A percentile compares a stretch with the other conserved stretches of the same genome.
Conservation (phyloP, 53 echinoderm and acorn worm genomes). For the Pentamera pediparva region DNA sequence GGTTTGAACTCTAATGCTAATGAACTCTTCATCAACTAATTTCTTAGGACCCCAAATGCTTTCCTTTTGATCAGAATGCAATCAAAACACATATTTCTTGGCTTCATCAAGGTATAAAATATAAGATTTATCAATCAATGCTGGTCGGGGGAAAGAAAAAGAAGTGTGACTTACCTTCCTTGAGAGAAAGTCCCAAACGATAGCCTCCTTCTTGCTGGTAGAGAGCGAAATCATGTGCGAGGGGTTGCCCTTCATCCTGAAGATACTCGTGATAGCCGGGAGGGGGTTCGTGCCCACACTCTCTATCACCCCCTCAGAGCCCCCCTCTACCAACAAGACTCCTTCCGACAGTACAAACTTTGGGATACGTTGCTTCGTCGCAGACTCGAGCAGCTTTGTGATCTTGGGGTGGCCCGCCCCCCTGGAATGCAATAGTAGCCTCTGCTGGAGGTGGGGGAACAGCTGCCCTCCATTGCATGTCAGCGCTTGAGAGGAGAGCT, state of each 20-base stretch:
- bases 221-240: conserved; percentile 84
- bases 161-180: no score
- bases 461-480: conserved; percentile 77
- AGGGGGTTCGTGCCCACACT: conserved; percentile 24
- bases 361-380: conserved; percentile 56
- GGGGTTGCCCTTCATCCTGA: conserved; percentile 51
- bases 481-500: conserved; percentile 75
- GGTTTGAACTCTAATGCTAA: no score
- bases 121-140: no score
- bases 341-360: conserved; percentile 82
- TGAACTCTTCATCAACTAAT: no score
- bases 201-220: conserved; percentile 55
- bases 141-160: no score
- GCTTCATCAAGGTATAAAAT: no score
- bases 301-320: conserved; percentile 24
- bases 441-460: conserved; percentile 71
- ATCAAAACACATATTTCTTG: no score
- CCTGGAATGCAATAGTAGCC: conserved; percentile 54
- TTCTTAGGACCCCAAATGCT: no score
- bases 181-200: conserved; percentile 79
- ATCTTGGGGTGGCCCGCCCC: conserved; percentile 71
- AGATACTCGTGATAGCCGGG: conserved; percentile 52
- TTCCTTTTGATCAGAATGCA: no score
- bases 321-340: conserved; percentile 2
- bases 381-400: conserved; percentile 64